These are phyloP conservation scores for Mesoligia furuncula DNA, from an alignment of 2,888 invertebrate species.

Conservation along the genomic window DNA sequence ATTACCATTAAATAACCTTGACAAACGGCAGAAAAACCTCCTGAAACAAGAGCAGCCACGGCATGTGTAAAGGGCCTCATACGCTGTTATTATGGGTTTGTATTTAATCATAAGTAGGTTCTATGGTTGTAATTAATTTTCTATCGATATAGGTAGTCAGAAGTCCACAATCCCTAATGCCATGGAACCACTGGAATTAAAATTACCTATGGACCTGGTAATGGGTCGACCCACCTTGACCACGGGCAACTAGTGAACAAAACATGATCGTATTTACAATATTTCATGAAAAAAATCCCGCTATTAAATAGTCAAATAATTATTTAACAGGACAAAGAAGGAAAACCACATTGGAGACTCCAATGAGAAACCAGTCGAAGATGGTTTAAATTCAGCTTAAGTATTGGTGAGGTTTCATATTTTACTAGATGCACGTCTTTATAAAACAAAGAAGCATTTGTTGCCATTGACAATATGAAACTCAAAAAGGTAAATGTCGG, in stretches of 20 bases:
- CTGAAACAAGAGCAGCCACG: background rate
- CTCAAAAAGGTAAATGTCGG: background rate
- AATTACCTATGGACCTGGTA: too few relatives aligned
- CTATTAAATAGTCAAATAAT: background rate
- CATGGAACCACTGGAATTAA: too few relatives aligned
- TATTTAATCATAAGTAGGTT: too few relatives aligned
- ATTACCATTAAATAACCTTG: background rate
- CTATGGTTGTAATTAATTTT: too few relatives aligned
- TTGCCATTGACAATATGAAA: background rate
- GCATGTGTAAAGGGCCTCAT: too few relatives aligned
- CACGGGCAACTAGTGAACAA: background rate
- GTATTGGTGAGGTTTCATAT: background rate
- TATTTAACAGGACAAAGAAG: slow-evolving; percentile 1
- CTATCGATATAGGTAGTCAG: too few relatives aligned
- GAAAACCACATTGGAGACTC: background rate
- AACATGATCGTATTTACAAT: background rate
- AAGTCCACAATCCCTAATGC: too few relatives aligned
- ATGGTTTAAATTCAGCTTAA: background rate
- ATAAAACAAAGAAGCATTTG: background rate
- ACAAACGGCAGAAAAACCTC: background rate
- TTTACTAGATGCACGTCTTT: background rate
- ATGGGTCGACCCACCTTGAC: too few relatives aligned
- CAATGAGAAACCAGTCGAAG: background rate
- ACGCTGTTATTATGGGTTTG: too few relatives aligned
- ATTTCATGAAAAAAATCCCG: background rate